Evolutionary conservation across 2,888 invertebrate genomes (phyloP), one percentile per base, ranked within the genome.

Genomic region (Idaea aversata): DNA sequence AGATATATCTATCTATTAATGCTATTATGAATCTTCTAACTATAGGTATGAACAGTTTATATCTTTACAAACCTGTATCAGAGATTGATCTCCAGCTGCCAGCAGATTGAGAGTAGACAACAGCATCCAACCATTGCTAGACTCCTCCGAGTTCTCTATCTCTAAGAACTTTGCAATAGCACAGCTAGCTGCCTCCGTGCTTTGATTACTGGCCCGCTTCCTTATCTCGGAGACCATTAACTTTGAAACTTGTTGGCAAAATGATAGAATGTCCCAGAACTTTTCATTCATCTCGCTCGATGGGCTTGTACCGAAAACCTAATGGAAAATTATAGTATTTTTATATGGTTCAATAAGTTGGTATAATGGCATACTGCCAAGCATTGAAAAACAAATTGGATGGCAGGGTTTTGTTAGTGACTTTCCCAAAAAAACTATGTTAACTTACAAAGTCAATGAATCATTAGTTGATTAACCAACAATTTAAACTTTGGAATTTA

Each of bases 161-260:
- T 99, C 98, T 65, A 99, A 93, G 90, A 99, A 99, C 87, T 98
- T 97, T 7, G 98, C 98, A 79, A 99, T 99, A 16, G 98, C 98
- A 93, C 97, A 97, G 79, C 99, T 99, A 57, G 99, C 99, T 65
- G 98, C 97, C 87, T 98, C 98, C 58, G 98, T 96, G 80, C 97
- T 98, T 88, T 99, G 99, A 89, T 99, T 99, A 67, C 98, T 98
- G 15, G 99, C 99, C 76, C 98, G 94, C 80, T 97, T 95, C 65
- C 99, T 94, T 76, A 99, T 99, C 92, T 99, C 99, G 5, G 96
- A 96, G n/a, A 99, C 99, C 97, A 99, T 98, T 34, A 99, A 93
- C 73, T 97, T 95, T 0, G 99, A 98, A 0, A 98, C 97, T 94
- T 98, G 97, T 83, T 98, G 97, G 80, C 98, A 98, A 86, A 99